Conservation (phyloP, 2,888 invertebrate species). For the Drosophila colorata region DNA sequence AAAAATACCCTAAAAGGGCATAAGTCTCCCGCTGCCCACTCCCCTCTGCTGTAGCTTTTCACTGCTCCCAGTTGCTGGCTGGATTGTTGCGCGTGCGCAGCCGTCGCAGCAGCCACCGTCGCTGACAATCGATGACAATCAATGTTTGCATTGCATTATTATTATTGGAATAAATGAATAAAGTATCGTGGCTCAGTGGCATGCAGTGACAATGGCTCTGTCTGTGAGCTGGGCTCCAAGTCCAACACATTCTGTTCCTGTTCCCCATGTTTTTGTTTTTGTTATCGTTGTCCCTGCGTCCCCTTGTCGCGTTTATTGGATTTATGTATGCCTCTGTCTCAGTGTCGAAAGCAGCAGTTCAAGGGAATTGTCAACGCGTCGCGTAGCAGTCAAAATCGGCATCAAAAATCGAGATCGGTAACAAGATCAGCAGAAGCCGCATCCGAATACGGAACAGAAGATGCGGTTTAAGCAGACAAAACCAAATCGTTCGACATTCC, state of each 20-base stretch:
- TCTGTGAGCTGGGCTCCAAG: conserved; percentile 45
- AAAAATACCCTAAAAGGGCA: conserved; percentile 84
- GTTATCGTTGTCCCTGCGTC: conserved; percentile 2
- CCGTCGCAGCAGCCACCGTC: conserved; percentile 50
- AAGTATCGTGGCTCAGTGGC: conserved; percentile 74
- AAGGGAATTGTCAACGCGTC: conserved; percentile 81
- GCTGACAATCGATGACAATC: conserved; percentile 83
- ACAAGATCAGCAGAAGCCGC: conserved; percentile 77
- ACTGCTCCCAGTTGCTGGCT: conserved; percentile 2
- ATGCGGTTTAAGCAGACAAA: conserved; percentile 38
- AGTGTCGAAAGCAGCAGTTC: conserved; percentile 60
- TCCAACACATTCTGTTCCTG: conserved; percentile 44
- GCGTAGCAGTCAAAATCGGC: conserved; percentile 80
- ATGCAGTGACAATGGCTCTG: conserved; percentile 82
- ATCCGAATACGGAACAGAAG: conserved; percentile 39
- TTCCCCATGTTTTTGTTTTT: conserved; percentile 29
- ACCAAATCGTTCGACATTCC: conserved; percentile 59
- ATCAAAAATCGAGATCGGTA: conserved; percentile 82
- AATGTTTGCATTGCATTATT: conserved; percentile 84
- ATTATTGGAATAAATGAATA: conserved; percentile 84
- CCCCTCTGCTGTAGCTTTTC: background rate
- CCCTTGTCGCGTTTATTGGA: conserved; percentile 50
- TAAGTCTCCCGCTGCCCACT: conserved; percentile 57
- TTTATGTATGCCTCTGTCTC: conserved; percentile 61
- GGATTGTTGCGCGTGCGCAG: conserved; percentile 67